Base-by-base conservation (phyloP, 2,113 vertebrate genomes). In the Gnathonemus echidnorhynchus region DNA sequence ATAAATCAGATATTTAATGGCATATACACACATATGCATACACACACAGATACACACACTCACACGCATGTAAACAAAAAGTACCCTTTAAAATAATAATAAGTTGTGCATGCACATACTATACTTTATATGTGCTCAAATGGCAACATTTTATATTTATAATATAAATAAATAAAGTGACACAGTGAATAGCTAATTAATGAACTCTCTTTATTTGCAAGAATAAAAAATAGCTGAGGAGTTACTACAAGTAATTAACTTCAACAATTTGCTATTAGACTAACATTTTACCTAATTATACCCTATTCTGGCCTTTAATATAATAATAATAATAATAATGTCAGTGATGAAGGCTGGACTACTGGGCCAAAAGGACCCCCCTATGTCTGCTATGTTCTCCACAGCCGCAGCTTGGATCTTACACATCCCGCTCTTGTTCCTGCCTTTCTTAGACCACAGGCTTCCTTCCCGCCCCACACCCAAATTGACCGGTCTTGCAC, bases 401-500 rank as follows among this genome's bases (percentile, higher is more conserved):
- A 96, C 96, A 94, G 95, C 95, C 96, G 96, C 96, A 96, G 96
- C 96, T 94, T 93, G 91, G 90, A 92, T 94, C 95, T 94, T 93
- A 94, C 17, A 93, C 95, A 96, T 92, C 93, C 89, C 92, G 93
- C 93, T 94, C 95, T 94, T 94, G 49, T 95, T 95, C 96, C 95
- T 94, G 80, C 89, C 95, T 95, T 88, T 94, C 94, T 95, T 96
- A 95, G 96, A 94, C 96, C 97, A 93, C 94, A 94, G 96, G 97
- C 96, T 96, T 93, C 91, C 96, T 96, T 96, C 96, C 96, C 97
- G 96, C 95, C 96, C 95, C 97, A 96, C 1, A 31, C 96, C 97
- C 96, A 97, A 97, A 99, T 99, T 97, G 98, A 99, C 98, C 97
- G 97, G 97, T 98, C 96, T 97, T 97, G 98, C 97, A 96, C 97